Evolutionary conservation across 2,113 vertebrate genomes (phyloP).

Genomic region (Orycteropus afer): DNA sequence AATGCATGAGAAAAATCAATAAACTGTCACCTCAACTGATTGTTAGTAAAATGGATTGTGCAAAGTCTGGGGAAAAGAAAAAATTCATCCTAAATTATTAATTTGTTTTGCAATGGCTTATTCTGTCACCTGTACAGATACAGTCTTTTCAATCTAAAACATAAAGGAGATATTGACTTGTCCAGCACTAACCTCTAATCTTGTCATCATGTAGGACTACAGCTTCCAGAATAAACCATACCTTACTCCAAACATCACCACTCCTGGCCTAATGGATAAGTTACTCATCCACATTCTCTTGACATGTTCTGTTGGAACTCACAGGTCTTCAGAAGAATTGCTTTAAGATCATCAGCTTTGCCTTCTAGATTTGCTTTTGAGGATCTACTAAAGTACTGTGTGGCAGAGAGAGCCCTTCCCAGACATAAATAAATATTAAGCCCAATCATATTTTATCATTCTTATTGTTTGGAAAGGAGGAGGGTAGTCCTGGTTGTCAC

Average conservation of each 20-base stretch:
- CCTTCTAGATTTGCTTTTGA: neutral
- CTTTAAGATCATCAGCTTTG: neutral
- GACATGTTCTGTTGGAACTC: neutral
- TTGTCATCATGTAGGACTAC: neutral
- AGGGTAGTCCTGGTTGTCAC: neutral
- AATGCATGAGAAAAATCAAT: neutral
- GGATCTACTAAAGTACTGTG: neutral
- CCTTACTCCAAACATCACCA: neutral
- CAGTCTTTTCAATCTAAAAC: neutral
- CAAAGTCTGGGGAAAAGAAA: neutral
- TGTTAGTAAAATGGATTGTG: neutral
- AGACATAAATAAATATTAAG: neutral
- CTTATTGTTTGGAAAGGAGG: neutral
- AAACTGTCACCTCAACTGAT: neutral
- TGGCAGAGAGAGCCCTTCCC: neutral
- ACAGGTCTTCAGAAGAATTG: constrained; percentile 2
- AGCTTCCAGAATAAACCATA: neutral
- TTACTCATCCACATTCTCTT: neutral
- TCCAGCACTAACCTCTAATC: neutral
- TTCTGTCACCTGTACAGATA: neutral
- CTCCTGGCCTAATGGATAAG: neutral
- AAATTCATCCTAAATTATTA: neutral
- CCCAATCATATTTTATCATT: neutral
- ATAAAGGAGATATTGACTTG: neutral
- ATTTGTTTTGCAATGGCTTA: neutral